Evolutionary conservation across 2,888 invertebrate genomes (phyloP), one percentile per base, ranked within the genome.

Genomic region (Lasius fuliginosus): DNA sequence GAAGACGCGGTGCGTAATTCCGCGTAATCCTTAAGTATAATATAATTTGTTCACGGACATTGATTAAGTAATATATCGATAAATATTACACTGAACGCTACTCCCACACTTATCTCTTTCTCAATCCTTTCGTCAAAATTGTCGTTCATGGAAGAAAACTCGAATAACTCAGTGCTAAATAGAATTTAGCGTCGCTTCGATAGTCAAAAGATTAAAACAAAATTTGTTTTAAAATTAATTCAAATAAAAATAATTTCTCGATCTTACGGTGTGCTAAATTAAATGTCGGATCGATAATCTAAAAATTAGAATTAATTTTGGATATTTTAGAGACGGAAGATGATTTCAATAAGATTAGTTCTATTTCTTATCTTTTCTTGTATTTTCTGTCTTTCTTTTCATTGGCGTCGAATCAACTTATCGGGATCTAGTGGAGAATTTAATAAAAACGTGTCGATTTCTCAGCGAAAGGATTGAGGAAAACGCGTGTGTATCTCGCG

Each of bases 51-150:
- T 76, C 18, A 65, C 27, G 60, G 79, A 79, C 73, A 79, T 12
- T 73, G 79, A 79, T 73, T 79, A 73, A 79, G 60, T 71, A 73
- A 4, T 73, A 60, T 79, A 71, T 79, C 46, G 46, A 79, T 79
- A 79, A 73, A 73, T 79, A 79, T 79, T 79, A 79, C 79, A 49
- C n/a, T 33, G 12, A 79, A 79, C 33, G 79, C 58, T 79, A 79
- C 18, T 73, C 12, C 4, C 4, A 27, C 27, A 27, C 12, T 60
- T 49, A 49, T 71, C 23, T 46, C 73, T 60, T 73, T 42, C 60
- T 60, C 60, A 60, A 12, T 36, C 11, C 36, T 23, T 60, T 36
- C 49, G 18, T 60, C 33, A 46, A n/a, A 4, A 27, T 46, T 58
- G 27, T 69, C 4, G 0, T 5, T 58, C 42, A 15, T n/a, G 0